Conservation (phyloP, 2,113 vertebrate species). For the Pangasianodon gigas region DNA sequence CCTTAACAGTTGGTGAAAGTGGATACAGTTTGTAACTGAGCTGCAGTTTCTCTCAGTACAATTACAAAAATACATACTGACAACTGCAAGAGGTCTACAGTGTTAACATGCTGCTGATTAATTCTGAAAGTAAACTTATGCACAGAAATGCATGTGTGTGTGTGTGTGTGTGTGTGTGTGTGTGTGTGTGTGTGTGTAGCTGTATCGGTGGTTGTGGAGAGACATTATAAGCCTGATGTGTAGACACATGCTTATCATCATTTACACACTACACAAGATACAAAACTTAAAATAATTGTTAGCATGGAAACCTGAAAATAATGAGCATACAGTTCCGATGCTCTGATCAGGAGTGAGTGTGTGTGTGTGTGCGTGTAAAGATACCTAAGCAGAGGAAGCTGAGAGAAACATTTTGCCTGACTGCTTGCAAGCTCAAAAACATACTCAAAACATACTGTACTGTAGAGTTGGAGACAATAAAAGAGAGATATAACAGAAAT, state of each 20-base stretch:
- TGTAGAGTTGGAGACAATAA: background rate
- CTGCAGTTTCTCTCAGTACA: background rate
- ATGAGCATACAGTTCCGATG: background rate
- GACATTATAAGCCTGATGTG: background rate
- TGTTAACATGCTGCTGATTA: background rate
- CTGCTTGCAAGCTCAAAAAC: background rate
- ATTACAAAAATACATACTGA: background rate
- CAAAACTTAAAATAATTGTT: background rate
- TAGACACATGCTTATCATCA: background rate
- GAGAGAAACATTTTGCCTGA: background rate
- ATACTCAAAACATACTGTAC: background rate
- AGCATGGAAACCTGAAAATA: background rate
- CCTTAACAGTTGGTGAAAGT: background rate
- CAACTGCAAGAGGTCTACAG: background rate
- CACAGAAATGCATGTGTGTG: background rate
- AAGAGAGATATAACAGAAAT: background rate
- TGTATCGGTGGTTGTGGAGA: background rate
- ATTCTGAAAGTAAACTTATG: background rate
- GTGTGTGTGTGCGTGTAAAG: background rate
- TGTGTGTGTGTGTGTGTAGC: background rate
- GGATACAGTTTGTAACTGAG: background rate
- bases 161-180: background rate
- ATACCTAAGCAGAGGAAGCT: background rate
- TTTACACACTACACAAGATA: background rate
- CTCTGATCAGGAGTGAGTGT: background rate